A percentile compares a stretch with the other conserved stretches of the same genome.
phyloP scores from a whole-genome alignment of 1,140 invertebrate genomes.

The Lordiphosa stackelbergi region DNA sequence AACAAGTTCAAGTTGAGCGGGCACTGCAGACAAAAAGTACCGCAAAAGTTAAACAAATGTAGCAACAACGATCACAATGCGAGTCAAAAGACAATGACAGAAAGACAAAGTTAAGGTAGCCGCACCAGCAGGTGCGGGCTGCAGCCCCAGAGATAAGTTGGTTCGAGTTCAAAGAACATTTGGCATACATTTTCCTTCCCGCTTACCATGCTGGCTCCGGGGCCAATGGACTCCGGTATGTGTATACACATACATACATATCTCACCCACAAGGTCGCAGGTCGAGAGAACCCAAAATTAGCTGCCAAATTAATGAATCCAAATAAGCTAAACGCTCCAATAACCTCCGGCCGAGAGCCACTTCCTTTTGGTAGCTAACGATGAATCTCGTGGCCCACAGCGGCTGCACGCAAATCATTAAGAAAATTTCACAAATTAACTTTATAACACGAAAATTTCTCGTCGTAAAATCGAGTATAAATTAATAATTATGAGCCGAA shows the following conservation, averaged over 20 bases:
- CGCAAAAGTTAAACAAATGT: slow-evolving; percentile 72
- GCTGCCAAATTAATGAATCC: slow-evolving; percentile 64
- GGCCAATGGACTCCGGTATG: not conserved
- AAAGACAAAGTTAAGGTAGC: slow-evolving; percentile 16
- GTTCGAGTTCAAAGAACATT: slow-evolving; percentile 38
- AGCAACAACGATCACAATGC: slow-evolving; percentile 26
- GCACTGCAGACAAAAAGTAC: slow-evolving; percentile 51
- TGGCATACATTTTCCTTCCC: slow-evolving; percentile 34
- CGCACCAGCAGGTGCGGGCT: slow-evolving; percentile 30
- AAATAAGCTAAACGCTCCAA: slow-evolving; percentile 57
- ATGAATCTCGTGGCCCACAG: slow-evolving; percentile 1
- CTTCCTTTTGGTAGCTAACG: slow-evolving; percentile 1
- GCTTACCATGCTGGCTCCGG: slow-evolving; percentile 1
- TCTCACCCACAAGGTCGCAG: slow-evolving; percentile 53
- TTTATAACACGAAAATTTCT: slow-evolving; percentile 75
- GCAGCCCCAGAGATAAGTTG: slow-evolving; percentile 14
- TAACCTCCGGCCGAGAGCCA: slow-evolving; percentile 52
- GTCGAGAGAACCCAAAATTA: slow-evolving; percentile 35
- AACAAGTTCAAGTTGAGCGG: slow-evolving; percentile 69
- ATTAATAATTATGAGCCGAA: slow-evolving; percentile 72
- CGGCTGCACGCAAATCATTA: slow-evolving; percentile 57
- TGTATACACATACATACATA: not conserved
- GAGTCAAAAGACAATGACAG: slow-evolving; percentile 32
- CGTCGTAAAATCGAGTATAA: slow-evolving; percentile 16
- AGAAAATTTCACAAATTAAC: slow-evolving; percentile 74